Conservation (phyloP, 1,140 invertebrate genomes). For the Cydia fagiglandana region DNA sequence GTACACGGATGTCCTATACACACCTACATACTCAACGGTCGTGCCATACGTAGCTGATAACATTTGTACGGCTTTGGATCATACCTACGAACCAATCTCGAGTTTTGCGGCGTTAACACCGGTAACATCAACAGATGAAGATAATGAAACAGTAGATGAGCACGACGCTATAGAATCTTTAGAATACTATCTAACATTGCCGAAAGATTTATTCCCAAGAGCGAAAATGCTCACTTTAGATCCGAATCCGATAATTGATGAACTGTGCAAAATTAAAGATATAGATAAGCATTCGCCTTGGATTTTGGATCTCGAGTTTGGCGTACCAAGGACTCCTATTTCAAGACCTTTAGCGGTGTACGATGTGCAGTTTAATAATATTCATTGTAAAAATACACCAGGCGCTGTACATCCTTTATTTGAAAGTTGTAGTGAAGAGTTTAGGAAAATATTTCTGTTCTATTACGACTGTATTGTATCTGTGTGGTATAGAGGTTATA, state of each 20-base stretch:
- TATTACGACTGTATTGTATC: slow-evolving; percentile 60
- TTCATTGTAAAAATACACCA: slow-evolving; percentile 56
- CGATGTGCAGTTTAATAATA: slow-evolving; percentile 56
- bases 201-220: slow-evolving; percentile 56
- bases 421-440: slow-evolving; percentile 51
- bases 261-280: slow-evolving; percentile 56
- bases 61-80: neutral
- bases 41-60: neutral
- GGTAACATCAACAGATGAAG: neutral
- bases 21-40: neutral
- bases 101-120: neutral
- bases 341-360: slow-evolving; percentile 54
- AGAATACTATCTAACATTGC: slow-evolving; percentile 54
- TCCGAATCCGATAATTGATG: slow-evolving; percentile 65
- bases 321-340: slow-evolving; percentile 48
- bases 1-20: neutral
- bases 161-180: slow-evolving; percentile 40
- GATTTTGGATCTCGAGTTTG: slow-evolving; percentile 66
- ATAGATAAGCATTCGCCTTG: slow-evolving; percentile 49
- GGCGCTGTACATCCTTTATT: slow-evolving; percentile 59
- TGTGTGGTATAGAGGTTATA: slow-evolving; percentile 58
- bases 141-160: neutral
- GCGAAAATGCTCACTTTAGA: slow-evolving; percentile 49
- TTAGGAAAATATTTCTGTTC: slow-evolving; percentile 50
- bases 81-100: neutral